Percentiles rank a stretch among this genome's conserved stretches.
These are phyloP conservation scores for Helarctos malayanus DNA, from an alignment of 2,797 vertebrate genomes.

Conservation along the genomic window DNA sequence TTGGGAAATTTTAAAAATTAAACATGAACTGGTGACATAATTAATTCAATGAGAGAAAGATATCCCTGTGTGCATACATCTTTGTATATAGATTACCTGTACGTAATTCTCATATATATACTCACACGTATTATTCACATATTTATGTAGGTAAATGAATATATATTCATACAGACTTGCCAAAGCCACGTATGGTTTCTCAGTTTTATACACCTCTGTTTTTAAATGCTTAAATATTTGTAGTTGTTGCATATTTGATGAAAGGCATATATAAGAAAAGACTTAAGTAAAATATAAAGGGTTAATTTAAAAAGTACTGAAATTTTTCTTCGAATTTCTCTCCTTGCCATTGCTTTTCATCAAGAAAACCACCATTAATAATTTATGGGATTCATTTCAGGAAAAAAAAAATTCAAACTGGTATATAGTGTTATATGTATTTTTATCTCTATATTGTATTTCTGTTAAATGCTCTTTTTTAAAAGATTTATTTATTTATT, in stretches of 20 bases:
- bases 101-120: neutral
- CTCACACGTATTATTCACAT: neutral
- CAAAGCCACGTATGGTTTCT: neutral
- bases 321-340: neutral
- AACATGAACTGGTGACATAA: neutral
- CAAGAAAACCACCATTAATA: neutral
- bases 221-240: neutral
- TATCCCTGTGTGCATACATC: neutral
- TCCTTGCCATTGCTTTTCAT: neutral
- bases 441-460: neutral
- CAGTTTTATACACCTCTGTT: neutral
- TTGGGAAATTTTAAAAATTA: neutral
- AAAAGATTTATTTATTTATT: neutral
- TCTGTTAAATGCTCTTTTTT: neutral
- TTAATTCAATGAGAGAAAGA: neutral
- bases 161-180: neutral
- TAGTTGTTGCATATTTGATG: neutral
- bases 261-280: neutral
- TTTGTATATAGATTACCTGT: neutral
- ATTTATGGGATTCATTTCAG: conserved; percentile 24
- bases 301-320: neutral
- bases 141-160: neutral
- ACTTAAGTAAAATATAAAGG: neutral
- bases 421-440: neutral
- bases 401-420: neutral